Base-by-base conservation (phyloP, 2,113 vertebrate genomes). In the Grallaria varia region DNA sequence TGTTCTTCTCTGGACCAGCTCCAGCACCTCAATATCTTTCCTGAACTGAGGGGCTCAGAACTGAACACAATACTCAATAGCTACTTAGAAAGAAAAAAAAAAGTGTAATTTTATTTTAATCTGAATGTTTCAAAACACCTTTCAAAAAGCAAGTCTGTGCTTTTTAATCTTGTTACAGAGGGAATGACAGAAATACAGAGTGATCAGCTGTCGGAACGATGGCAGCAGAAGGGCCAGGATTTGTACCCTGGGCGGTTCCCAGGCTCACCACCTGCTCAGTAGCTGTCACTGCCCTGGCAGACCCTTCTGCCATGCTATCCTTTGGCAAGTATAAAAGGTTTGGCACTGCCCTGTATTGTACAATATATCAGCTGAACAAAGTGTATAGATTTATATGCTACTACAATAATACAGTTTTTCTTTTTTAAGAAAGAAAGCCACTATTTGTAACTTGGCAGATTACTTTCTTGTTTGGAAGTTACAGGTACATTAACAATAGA, bases 241-340 rank as follows among this genome's bases (percentile, higher is more conserved):
- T 30, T 62, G 42, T 31, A 30, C 20, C 42, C 55, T 42, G 59
- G 50, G 73, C 37, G 81, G 33, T 47, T 94, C n/a, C 44, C 20
- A 23, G n/a, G 30, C 66, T 74, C 1, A 0, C 5, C 2, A 12
- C 37, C 31, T 10, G 27, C 47, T 93, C 19, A 5, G 11, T 10
- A 58, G 23, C 16, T 14, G 40, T 18, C 0, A 0, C 82, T 85
- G 63, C 40, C 18, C 74, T 79, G 62, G 19, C 8, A 1, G 45
- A 52, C 37, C 21, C 14, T 78, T 14, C 33, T 85, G n/a, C 47
- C 4, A 0, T 20, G 5, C 71, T 76, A 21, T 5, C 19, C 73
- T 84, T 75, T 42, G 60, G 47, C 50, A 58, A 53, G 10, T 19
- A 3, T 30, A 4, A 42, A 50, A 45, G 62, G 12, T 67, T 73